These are phyloP conservation scores for Sinosuthora webbiana DNA, from an alignment of 2,113 vertebrate genomes.

Conservation along the genomic window DNA sequence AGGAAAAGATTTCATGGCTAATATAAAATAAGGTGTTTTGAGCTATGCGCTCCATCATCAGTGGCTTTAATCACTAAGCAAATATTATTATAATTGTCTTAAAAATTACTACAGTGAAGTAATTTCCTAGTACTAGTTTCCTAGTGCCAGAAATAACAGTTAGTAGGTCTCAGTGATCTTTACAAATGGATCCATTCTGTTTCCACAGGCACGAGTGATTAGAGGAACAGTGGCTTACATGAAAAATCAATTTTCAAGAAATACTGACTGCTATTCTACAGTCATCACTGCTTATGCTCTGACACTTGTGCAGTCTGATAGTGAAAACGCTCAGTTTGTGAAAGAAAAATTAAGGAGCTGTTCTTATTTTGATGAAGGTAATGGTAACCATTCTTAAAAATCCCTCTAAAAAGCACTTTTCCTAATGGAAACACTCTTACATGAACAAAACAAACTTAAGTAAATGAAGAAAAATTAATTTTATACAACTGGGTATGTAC, in stretches of 20 bases:
- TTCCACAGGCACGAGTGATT: constrained; percentile 45
- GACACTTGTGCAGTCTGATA: constrained; percentile 39
- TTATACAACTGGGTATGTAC: not conserved
- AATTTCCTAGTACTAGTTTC: not conserved
- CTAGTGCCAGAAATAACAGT: not conserved
- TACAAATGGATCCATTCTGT: not conserved
- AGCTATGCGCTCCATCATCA: accelerated
- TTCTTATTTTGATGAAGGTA: constrained; percentile 42
- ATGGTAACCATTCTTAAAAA: not conserved
- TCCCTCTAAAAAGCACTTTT: not conserved
- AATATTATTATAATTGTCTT: not conserved
- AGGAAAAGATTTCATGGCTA: not conserved
- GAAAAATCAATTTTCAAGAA: constrained; percentile 17
- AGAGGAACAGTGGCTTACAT: constrained; percentile 66
- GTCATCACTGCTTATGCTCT: constrained; percentile 79
- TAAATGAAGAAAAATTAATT: not conserved
- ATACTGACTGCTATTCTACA: constrained; percentile 70
- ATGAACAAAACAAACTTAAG: not conserved
- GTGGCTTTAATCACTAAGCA: not conserved
- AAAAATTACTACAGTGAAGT: not conserved
- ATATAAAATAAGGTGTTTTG: accelerated
- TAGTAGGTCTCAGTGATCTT: not conserved
- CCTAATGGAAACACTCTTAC: not conserved
- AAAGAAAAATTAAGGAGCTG: constrained; percentile 46
- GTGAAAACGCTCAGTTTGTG: not conserved